Evolutionary conservation across 2,113 vertebrate genomes (phyloP), one percentile per base, ranked within the genome.

Genomic region (Sylvia atricapilla): DNA sequence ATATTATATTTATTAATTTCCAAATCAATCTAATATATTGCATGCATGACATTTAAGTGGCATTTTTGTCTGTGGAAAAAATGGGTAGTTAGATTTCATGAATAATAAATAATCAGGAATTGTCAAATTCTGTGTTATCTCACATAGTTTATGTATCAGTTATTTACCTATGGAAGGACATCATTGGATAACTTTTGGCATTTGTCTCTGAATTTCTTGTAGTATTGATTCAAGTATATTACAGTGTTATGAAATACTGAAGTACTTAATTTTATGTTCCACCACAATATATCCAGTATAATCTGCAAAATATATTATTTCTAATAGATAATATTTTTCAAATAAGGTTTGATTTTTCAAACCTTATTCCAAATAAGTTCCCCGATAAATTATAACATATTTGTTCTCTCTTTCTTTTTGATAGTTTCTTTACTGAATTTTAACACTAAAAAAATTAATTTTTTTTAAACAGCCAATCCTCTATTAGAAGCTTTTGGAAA

Each of bases 401-500:
- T 53, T 69, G 4, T 30, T 76, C 3, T 91, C 44, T 89, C 25
- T 15, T 91, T 74, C n/a, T 37, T 46, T 72, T 72, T 4, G 11
- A 44, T 56, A 62, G 19, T 41, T 84, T 89, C 81, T 81, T 84
- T 22, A 63, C 55, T 35, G 25, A 35, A 27, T 67, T 87, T 79
- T 95, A 81, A 78, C 66, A 30, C 31, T 70, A 20, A 0, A n/a
- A 78, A 82, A 9, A 35, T 79, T 62, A 5, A 4, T 80, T 81
- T 76, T 81, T 62, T 93, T 72, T 94, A n/a, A 89, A 95, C 97
- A 99, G 99, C 99, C 8, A 99, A 99, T 73, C 99, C 99, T 6
- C 92, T 99, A 6, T 96, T 99, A 82, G 99, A 99, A 97, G 99
- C 99, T 5, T 99, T 99, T 86, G 99, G 99, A 89, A 99, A 99